Conservation (phyloP, 1,140 invertebrate genomes). For the Drosophila tani region DNA sequence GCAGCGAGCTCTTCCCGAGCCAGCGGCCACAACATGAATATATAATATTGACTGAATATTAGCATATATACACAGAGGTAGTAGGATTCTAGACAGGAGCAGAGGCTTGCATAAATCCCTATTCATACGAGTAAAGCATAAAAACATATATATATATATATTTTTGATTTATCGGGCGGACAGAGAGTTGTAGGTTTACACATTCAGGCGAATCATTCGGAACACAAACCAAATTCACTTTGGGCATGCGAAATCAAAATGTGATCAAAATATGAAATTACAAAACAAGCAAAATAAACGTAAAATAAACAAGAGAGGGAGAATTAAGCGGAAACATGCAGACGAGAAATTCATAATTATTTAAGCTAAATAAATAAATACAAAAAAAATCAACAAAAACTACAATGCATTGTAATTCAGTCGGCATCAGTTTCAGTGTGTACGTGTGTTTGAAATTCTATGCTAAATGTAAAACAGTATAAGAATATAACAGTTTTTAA, state of each 20-base stretch:
- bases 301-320: conserved; percentile 46
- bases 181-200: conserved; percentile 50
- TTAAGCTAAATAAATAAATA: conserved; percentile 55
- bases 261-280: conserved; percentile 71
- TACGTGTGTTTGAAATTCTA: conserved; percentile 82
- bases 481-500: conserved; percentile 79
- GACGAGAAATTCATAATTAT: conserved; percentile 61
- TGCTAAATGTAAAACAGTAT: conserved; percentile 78
- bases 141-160: conserved; percentile 40
- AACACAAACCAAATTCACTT: conserved; percentile 76
- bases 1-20: conserved; percentile 23
- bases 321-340: conserved; percentile 20
- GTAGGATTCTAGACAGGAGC: conserved; percentile 37
- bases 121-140: conserved; percentile 54
- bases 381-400: conserved; percentile 18
- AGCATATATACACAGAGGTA: conserved; percentile 61
- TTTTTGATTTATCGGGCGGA: conserved; percentile 52
- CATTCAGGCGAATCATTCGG: conserved; percentile 80
- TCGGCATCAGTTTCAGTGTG: conserved; percentile 76
- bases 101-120: conserved; percentile 60
- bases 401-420: conserved; percentile 78
- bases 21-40: conserved; percentile 26
- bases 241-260: conserved; percentile 83
- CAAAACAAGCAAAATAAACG: conserved; percentile 54
- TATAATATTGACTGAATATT: conserved; percentile 80